A percentile compares a stretch with the other conserved stretches of the same genome.
Conservation (phyloP, 37 sponge, comb jelly and placozoan genomes). For the Halichondria panicea region DNA sequence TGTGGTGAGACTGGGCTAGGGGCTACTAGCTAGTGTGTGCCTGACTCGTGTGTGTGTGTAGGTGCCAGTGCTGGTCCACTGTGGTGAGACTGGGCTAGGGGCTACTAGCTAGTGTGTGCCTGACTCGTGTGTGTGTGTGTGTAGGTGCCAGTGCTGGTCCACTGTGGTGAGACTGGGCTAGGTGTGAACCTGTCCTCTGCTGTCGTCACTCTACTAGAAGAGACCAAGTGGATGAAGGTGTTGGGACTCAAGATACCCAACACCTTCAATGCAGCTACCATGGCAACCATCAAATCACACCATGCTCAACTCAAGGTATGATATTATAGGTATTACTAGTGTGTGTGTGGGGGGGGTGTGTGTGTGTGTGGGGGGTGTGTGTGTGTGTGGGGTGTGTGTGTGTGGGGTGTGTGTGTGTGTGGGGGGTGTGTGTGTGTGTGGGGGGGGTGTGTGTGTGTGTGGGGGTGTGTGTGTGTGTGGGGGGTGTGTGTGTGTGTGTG, state of each 20-base stretch:
- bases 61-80: background rate
- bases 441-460: background rate
- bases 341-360: background rate
- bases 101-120: too few relatives aligned
- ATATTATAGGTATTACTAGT: too few relatives aligned
- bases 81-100: background rate
- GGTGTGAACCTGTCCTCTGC: constrained; percentile 80
- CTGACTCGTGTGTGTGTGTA: background rate
- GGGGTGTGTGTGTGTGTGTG: background rate
- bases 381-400: background rate
- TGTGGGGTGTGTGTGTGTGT: background rate
- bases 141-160: constrained; percentile 55
- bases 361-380: background rate
- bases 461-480: background rate
- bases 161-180: constrained; percentile 34
- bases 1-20: constrained; percentile 15
- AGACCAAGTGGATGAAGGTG: constrained; percentile 83
- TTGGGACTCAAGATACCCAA: constrained; percentile 71
- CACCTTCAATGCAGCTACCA: constrained; percentile 25
- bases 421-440: background rate
- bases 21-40: background rate
- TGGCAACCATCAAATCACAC: constrained; percentile 61
- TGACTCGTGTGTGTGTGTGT: background rate
- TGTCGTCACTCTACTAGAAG: constrained; percentile 73
- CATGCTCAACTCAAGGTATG: constrained; percentile 66